Base-by-base conservation (phyloP, 1,140 invertebrate species). In the Brachionus calyciflorus region DNA sequence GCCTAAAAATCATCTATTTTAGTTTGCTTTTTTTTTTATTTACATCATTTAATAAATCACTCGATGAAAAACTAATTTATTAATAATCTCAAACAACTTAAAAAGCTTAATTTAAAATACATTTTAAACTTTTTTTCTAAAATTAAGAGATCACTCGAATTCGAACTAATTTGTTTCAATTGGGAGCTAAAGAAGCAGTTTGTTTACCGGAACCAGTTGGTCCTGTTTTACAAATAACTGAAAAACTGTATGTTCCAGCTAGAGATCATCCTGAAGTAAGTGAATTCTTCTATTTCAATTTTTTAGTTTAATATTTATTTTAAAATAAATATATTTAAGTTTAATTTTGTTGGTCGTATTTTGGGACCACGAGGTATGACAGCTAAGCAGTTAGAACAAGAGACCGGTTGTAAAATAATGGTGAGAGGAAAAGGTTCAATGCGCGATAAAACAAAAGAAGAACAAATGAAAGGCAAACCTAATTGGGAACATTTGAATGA, bases 401-500 rank as follows among this genome's bases (percentile, higher is more conserved):
- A 98, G 89, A 99, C 96, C 81, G 95, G 96, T 81, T 99, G 97
- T 87, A 99, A 98, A 90, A 98, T 99, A 80, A 99, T 99, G 97
- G 94, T 99, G 78, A 89, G 97, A 86, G 96, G 96, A 81, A 95
- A 96, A 87, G 96, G 96, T n/a, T 98, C 96, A 46, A 99, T 99
- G 96, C 89, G 96, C 84, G 96, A 99, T 85, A 98, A 98, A 88
- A 95, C 96, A 87, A 99, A 98, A 92, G 96, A 99, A 95, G 96
- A 99, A 88, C 96, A 98, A 85, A 91, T 92, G 81, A 98, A 98
- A 87, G 97, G 96, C 73, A 99, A 99, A 87, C 94, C 96, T 65
- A 99, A 99, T 87, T 99, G 96, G 96, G 97, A 99, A 85, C 97
- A 99, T 85, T 87, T 99, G 82, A 95, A 94, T 81, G 97, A 99